Base-by-base conservation (phyloP, 2,797 vertebrate genomes). In the Tolypeutes matacus region DNA sequence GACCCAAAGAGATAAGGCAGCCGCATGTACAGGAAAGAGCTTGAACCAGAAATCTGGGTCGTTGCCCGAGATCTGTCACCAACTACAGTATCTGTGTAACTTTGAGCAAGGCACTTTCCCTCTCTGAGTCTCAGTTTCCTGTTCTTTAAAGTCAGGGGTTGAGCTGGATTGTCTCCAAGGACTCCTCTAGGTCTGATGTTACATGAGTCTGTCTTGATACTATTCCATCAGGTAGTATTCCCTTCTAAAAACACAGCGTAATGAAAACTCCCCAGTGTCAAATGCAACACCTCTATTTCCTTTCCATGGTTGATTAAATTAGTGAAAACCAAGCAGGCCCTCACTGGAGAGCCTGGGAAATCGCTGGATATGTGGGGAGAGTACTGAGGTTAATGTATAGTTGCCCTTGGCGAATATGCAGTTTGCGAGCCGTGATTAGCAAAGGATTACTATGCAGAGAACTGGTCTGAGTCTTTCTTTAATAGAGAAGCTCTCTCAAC, bases 271-370 rank as follows among this genome's bases (percentile, higher is more conserved):
- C 60, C 91, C 36, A 92, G 86, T 88, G 96, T 80, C 86, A 95
- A 95, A 46, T 29, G 70, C 58, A 93, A 91, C 95, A 86, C 86
- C 72, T 86, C 36, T 21, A 36, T 67, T 95, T 95, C 91, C 94
- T 89, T 91, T 81, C 49, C 39, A 14, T 31, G 75, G 53, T 29
- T 96, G 75, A 95, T 95, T 93, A 62, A 95, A 95, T 97, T 93
- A 95, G 82, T 49, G 65, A 34, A 86, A 92, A 78, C 70, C 58
- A 73, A 64, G 72, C n/a, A 84, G 65, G 14, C 14, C 51, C 31
- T 95, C 60, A 14, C 11, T n/a, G 31, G 70, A 87, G 46, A 95
- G 87, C 88, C 75, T 93, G 70, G 89, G 91, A 96, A 96, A 76
- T 15, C 39, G 70, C n/a, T 93, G 62, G 46, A 7, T 89, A 46